Evolutionary conservation across 2,888 invertebrate species (phyloP), one percentile per base, ranked within the genome.

Genomic region (Choristoneura rosaceana): DNA sequence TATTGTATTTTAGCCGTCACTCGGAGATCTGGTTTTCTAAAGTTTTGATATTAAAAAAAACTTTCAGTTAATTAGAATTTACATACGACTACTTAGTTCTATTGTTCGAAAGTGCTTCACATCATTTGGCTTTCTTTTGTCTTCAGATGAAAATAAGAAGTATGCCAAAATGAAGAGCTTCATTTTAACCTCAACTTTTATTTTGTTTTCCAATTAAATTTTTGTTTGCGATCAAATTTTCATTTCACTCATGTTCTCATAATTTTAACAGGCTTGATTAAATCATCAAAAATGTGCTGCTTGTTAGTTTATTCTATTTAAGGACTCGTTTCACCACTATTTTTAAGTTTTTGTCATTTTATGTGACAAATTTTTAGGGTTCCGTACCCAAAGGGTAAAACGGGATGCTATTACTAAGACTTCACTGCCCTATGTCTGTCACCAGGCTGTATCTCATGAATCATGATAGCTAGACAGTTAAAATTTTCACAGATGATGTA

Each of bases 91-190:
- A 2, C 0, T 0, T 47, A 34, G n/a, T 17, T 41, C 25, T 25
- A 45, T 62, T 62, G 62, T 62, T 62, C 14, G 15, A 41, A 47
- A 52, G 50, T 50, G 50, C 34, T 50, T 50, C 63, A 15, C 64
- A 12, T 50, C 64, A 17, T 64, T 50, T 41, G 61, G 17, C 61
- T 41, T 64, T 64, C 64, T 64, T 63, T 64, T 64, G 64, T 64
- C 12, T 64, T 50, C 10, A 33, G 34, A 34, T 34, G 10, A 50
- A 50, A 50, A 47, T 64, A 4, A 62, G 34, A 47, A 63, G 47
- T 47, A 34, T 64, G 12, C 64, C 9, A 15, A 64, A 50, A 64
- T 64, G 50, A 64, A 34, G 47, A 8, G 15, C 33, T n/a, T 47
- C 33, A 64, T 34, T 64, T 34, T 63, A 64, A 50, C 47, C n/a